Evolutionary conservation across 1,140 invertebrate species (phyloP), one percentile per base, ranked within the genome.

Genomic region (Lepidotrigona ventralis): DNA sequence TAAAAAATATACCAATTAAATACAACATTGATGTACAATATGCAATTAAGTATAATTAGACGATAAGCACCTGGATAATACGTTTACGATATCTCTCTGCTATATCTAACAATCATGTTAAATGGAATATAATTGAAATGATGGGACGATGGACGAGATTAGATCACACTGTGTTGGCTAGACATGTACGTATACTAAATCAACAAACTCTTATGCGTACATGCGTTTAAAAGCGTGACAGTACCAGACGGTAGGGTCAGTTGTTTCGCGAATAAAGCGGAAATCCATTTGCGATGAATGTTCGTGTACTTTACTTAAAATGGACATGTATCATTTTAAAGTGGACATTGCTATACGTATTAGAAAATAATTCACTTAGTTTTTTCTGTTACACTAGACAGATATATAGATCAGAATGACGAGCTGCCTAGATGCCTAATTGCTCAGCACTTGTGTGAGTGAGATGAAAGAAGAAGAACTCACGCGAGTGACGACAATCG

Each of bases 401-500:
- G 15, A 33, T 21, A 66, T 6, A 68, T 9, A 23, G 63, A 33
- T 81, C 68, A 66, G n/a, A 83, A 69, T 46, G 29, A 73, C 19
- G 9, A 68, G 74, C 29, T n/a, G 19, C 46, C 3, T 54, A 72
- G 15, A 17, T 19, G 29, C 29, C 2, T 21, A 68, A 39, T 72
- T 11, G 39, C n/a, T 54, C 19, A 26, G 26, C 8, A 0, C n/a
- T 33, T 33, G 33, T 33, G 33, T 1, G 29, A 75, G 60, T 70
- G n/a, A 6, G 26, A 23, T 53, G 56, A 84, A 73, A 79, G 79
- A 39, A 74, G 84, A 46, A 46, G 39, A 46, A 95, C 95, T 96
- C 96, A 99, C 98, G 96, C 97, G 97, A 88, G 98, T 98, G 92
- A 99, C 96, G 91, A 98, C 96, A 89, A 99, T 95, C 78, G 98